Evolutionary conservation across 2,888 invertebrate genomes (phyloP).

Genomic region (Proisotoma minuta): DNA sequence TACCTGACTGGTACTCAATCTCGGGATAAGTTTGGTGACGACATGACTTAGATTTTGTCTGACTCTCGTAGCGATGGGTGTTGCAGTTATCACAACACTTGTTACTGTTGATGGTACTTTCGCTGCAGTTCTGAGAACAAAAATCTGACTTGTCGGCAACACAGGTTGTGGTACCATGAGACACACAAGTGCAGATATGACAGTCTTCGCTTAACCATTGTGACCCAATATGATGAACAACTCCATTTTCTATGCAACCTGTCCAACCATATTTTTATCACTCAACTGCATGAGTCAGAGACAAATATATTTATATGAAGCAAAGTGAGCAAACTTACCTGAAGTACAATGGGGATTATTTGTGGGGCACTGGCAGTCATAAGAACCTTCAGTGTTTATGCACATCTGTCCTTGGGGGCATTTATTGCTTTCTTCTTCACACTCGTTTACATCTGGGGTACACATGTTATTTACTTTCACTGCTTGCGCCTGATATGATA

Average conservation of each 20-base stretch:
- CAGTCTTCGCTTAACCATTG: slow-evolving; percentile 48
- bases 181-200: slow-evolving; percentile 45
- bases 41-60: slow-evolving; percentile 37
- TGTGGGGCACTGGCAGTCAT: slow-evolving; percentile 65
- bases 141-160: slow-evolving; percentile 17
- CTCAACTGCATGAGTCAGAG: slow-evolving; percentile 5
- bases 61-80: slow-evolving; percentile 8
- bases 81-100: slow-evolving; percentile 45
- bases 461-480: background rate
- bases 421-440: slow-evolving; percentile 67
- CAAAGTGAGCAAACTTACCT: slow-evolving; percentile 48
- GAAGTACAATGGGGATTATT: slow-evolving; percentile 50
- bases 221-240: slow-evolving; percentile 39
- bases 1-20: slow-evolving; percentile 46
- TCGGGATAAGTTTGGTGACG: slow-evolving; percentile 46
- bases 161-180: slow-evolving; percentile 36
- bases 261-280: slow-evolving; percentile 27
- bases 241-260: slow-evolving; percentile 70
- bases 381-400: slow-evolving; percentile 73
- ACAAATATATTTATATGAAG: background rate
- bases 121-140: slow-evolving; percentile 40
- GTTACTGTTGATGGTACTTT: slow-evolving; percentile 15
- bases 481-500: too few relatives aligned
- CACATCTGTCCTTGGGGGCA: slow-evolving; percentile 75
- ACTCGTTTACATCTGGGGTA: slow-evolving; percentile 60